Evolutionary conservation across 2,888 invertebrate species (phyloP), one percentile per base, ranked within the genome.

Genomic region (Drosophila rellima): DNA sequence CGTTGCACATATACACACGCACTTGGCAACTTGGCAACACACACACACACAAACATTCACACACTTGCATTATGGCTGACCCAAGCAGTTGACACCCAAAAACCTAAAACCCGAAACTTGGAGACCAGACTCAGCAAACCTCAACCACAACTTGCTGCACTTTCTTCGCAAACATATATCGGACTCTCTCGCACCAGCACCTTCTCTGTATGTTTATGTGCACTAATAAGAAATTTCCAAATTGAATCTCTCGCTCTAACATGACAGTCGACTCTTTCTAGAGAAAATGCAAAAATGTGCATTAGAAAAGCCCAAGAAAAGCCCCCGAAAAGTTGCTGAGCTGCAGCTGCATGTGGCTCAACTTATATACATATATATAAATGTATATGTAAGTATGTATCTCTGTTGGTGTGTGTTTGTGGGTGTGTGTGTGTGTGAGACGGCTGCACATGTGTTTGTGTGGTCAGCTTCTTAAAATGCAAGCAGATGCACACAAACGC

Each of bases 221-320:
- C 80, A 78, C 88, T 89, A 81, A 87, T 84, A 84, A 84, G 83
- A 84, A 89, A 87, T 80, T 85, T 80, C 54, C 69, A 55, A 89
- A 64, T 87, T 78, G 59, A 56, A 37, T 51, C 70, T 56, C 83
- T 89, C 84, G 63, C 89, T 83, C 89, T 84, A 45, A 39, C 80
- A 51, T 23, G 59, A 65, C 89, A 74, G 74, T 70, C 52, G 66
- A 57, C 89, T 89, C 82, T 81, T 68, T 89, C 88, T 87, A 68
- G 69, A 65, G 76, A 69, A 83, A 89, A 87, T 84, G 83, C 83
- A 84, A 84, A 84, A 84, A 84, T 84, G 88, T 84, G 89, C 89
- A 83, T 83, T 89, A 81, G 83, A 80, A 89, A 87, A 89, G 88
- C 78, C 88, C 89, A 84, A 84, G 83, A 84, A 82, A 75, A 78